A percentile compares a stretch with the other conserved stretches of the same genome.
These are phyloP conservation scores for Bos indicus DNA, from an alignment of 2,113 vertebrate genomes.

Conservation along the genomic window DNA sequence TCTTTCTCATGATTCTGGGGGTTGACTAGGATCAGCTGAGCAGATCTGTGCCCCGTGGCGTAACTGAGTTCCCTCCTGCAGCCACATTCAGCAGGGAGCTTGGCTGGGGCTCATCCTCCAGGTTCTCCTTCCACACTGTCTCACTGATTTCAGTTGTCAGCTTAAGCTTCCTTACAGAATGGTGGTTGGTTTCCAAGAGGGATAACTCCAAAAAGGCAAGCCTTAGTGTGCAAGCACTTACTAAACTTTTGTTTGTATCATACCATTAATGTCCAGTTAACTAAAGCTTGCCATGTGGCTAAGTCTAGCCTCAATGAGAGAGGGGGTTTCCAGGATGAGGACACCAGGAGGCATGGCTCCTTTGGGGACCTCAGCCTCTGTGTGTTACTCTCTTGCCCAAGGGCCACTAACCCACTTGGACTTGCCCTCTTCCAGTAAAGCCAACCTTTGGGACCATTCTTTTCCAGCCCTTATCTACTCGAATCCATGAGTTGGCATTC, in stretches of 20 bases:
- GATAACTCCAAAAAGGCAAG: not conserved
- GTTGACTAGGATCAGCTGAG: rapidly evolving
- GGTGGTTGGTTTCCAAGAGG: not conserved
- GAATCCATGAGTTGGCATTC: not conserved
- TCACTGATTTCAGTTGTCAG: not conserved
- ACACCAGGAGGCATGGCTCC: not conserved
- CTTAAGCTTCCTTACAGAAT: not conserved
- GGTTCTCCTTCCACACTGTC: not conserved
- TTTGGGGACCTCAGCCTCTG: not conserved
- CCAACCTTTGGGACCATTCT: not conserved
- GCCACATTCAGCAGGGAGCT: not conserved
- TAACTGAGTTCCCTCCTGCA: not conserved
- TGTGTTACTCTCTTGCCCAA: not conserved
- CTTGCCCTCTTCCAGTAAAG: not conserved
- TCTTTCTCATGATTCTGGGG: not conserved
- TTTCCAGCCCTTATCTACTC: not conserved
- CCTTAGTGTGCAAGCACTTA: not conserved
- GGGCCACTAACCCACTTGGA: not conserved
- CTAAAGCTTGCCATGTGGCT: not conserved
- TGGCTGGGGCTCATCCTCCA: not conserved
- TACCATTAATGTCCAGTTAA: too few species aligned
- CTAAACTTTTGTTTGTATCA: not conserved
- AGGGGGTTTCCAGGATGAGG: not conserved
- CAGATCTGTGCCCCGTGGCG: rapidly evolving
- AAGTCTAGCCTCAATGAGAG: not conserved